Conservation (phyloP, 2,888 invertebrate species). For the Cerceris rybyensis region DNA sequence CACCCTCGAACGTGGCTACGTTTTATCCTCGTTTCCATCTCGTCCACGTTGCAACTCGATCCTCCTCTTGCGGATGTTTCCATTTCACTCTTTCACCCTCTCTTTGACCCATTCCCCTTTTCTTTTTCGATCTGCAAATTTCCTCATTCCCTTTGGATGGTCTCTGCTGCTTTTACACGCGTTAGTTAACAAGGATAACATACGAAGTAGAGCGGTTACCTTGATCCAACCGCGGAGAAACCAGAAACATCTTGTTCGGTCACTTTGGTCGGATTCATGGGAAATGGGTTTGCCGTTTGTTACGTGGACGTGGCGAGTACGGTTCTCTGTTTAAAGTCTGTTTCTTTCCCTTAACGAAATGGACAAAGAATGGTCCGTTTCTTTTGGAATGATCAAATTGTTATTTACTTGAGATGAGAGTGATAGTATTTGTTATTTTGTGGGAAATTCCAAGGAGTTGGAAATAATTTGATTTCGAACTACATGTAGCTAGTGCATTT, state of each 20-base stretch:
- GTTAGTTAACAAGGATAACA: slow-evolving; percentile 36
- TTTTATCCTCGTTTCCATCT: slow-evolving; percentile 60
- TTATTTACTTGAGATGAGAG: too few species aligned
- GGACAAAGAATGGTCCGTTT: too few species aligned
- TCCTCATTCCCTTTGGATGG: background rate
- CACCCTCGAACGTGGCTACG: slow-evolving; percentile 38
- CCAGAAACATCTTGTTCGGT: slow-evolving; percentile 3
- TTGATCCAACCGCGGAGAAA: background rate
- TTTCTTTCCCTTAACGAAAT: too few species aligned
- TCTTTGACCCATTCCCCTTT: slow-evolving; percentile 11
- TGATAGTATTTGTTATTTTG: too few species aligned
- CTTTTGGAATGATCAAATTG: too few species aligned
- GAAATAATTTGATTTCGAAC: too few species aligned
- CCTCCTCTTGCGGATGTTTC: slow-evolving; percentile 12
- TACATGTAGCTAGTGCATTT: too few species aligned
- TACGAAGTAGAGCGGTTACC: slow-evolving; percentile 15
- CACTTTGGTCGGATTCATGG: background rate
- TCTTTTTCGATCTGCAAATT: background rate
- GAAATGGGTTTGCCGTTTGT: background rate
- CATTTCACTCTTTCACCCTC: background rate
- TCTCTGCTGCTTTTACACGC: slow-evolving; percentile 17
- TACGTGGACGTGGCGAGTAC: background rate
- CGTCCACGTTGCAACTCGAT: slow-evolving; percentile 35
- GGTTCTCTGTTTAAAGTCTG: too few species aligned
- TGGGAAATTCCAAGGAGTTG: too few species aligned